Evolutionary conservation across 2,113 vertebrate species (phyloP).

Genomic region (Sakesphorus luctuosus): DNA sequence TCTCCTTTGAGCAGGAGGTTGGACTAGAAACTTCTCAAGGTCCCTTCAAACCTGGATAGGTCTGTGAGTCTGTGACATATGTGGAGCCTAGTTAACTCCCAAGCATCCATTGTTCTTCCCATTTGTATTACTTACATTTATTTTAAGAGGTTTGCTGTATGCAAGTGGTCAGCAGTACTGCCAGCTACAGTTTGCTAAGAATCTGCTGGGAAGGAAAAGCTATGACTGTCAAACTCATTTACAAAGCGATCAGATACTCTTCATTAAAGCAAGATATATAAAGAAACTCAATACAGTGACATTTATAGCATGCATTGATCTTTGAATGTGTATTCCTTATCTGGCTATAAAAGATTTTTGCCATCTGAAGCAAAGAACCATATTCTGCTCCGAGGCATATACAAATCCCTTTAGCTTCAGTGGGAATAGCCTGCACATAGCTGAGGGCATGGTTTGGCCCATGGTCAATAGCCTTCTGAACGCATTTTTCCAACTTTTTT

Average conservation of each 20-base stretch:
- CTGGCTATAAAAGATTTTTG: not conserved
- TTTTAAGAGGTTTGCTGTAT: not conserved
- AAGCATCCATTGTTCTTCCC: not conserved
- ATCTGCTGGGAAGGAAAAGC: not conserved
- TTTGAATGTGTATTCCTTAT: not conserved
- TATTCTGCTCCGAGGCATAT: not conserved
- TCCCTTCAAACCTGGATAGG: not conserved
- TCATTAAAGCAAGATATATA: not conserved
- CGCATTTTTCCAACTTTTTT: not conserved
- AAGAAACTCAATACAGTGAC: not conserved
- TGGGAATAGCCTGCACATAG: not conserved
- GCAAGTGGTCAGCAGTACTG: not conserved
- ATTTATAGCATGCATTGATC: not conserved
- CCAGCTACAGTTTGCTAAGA: accelerated
- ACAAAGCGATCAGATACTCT: not conserved
- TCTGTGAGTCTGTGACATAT: not conserved
- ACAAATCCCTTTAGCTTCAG: constrained; percentile 1
- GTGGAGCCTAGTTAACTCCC: not conserved
- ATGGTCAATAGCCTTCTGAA: not conserved
- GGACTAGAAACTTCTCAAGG: not conserved
- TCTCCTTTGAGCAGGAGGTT: not conserved
- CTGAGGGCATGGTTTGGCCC: constrained; percentile 36
- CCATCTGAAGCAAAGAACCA: not conserved
- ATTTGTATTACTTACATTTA: not conserved
- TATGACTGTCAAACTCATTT: not conserved